Base-by-base conservation (phyloP, 2,888 invertebrate genomes). In the Acrobasis repandana region DNA sequence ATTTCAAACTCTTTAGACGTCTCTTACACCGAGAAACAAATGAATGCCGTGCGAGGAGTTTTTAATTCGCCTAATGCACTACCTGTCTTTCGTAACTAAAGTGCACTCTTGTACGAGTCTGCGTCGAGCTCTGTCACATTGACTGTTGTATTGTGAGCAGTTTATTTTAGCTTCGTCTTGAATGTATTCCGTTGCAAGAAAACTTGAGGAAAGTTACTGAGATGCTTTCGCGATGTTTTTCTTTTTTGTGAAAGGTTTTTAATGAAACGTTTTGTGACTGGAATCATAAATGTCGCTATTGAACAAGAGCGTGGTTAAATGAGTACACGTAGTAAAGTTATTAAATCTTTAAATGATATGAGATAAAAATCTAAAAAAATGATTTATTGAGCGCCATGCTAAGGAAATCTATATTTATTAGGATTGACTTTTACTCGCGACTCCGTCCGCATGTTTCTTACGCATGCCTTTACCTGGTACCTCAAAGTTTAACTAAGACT, bases 21-120 rank as follows among this genome's bases (percentile, higher is more conserved):
- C 77, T 76, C 86, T 82, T 83, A 80, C 80, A 83, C 82, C 76
- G 65, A 71, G 73, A 80, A 86, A 88, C 86, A 89, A 89, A 86
- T 83, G 87, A 82, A 80, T 82, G 76, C 72, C 76, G 77, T 77
- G 77, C 70, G 77, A 80, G 80, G 75, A 77, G 80, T 87, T 90
- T 90, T 91, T 92, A 92, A 92, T 92, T 90, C 83, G 86, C 88
- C 91, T 91, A 91, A 92, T 92, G 92, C 89, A 90, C 77, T 83
- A 83, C 80, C 79, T 83, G 83, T 82, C 79, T 83, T 83, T 81
- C 77, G 80, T 83, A 83, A 84, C 76, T 84, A 85, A 86, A 86
- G 83, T 83, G 83, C 85, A 83, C 81, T 80, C 79, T 84, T 83
- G 74, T 83, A 84, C 75, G 81, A 79, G 77, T 82, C 83, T 80